Conservation (phyloP, 2,888 invertebrate genomes). For the Caenorhabditis imperialis region DNA sequence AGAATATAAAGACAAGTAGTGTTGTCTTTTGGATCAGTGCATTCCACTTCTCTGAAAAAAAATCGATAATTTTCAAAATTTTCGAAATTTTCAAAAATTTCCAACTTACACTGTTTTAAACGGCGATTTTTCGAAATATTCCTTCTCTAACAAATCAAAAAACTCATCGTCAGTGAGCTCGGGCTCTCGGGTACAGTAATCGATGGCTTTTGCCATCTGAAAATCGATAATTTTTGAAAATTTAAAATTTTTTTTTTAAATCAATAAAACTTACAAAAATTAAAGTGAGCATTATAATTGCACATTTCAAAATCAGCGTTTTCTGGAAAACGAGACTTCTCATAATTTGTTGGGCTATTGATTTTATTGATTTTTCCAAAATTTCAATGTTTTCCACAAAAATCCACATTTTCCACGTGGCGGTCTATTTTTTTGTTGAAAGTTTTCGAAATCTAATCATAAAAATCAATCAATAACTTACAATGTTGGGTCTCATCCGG, state of each 20-base stretch:
- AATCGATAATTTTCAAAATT: neutral
- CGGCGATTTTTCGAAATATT: neutral
- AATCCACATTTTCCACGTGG: no score
- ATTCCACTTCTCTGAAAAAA: conserved; percentile 15
- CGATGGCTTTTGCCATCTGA: conserved; percentile 12
- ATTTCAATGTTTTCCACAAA: no score
- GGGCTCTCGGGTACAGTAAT: conserved; percentile 10
- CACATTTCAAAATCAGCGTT: neutral
- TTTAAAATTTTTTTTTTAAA: no score
- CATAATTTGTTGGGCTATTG: no score
- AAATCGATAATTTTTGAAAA: neutral
- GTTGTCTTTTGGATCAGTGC: conserved; percentile 21
- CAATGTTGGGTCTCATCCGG: no score
- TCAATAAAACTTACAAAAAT: neutral
- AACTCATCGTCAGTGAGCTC: conserved; percentile 20
- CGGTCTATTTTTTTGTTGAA: no score
- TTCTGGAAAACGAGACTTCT: no score
- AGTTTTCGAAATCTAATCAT: no score
- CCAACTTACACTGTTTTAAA: conserved; percentile 13
- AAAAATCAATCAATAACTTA: no score
- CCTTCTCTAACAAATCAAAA: conserved; percentile 3
- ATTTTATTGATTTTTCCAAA: no score
- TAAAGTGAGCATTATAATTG: neutral
- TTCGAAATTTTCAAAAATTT: no score
- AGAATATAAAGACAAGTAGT: conserved; percentile 35